A percentile compares a stretch with the other conserved stretches of the same genome.
These are phyloP conservation scores for Clarias magur DNA, from an alignment of 2,113 vertebrate genomes.

Conservation along the genomic window DNA sequence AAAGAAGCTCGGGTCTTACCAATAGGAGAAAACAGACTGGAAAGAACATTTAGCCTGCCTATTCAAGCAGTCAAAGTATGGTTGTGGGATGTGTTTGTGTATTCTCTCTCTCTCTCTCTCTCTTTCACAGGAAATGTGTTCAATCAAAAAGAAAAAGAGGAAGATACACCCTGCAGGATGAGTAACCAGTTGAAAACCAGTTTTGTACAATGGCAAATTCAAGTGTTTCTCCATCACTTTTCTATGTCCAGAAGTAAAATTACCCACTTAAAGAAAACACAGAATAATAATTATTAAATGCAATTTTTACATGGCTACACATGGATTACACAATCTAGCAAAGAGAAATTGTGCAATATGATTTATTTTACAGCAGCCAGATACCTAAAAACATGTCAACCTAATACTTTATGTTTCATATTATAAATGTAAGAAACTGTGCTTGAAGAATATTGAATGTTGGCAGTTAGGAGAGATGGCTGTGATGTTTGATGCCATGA, in stretches of 20 bases:
- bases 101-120: neutral
- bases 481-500: neutral
- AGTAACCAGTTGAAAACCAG: neutral
- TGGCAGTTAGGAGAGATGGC: neutral
- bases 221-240: constrained; percentile 10
- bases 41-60: neutral
- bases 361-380: neutral
- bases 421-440: neutral
- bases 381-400: no score
- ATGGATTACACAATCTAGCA: neutral
- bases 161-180: constrained; percentile 6
- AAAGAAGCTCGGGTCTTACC: constrained; percentile 10
- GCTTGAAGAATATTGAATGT: neutral
- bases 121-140: constrained; percentile 5
- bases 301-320: neutral
- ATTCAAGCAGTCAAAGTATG: constrained; percentile 6
- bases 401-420: neutral
- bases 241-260: neutral
- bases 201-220: neutral
- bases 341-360: neutral
- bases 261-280: neutral
- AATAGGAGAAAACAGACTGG: neutral
- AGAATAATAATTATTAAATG: neutral
- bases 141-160: constrained; percentile 19
- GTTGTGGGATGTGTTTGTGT: neutral